Conservation (phyloP, 2,888 invertebrate species). For the Parnassius glacialis region DNA sequence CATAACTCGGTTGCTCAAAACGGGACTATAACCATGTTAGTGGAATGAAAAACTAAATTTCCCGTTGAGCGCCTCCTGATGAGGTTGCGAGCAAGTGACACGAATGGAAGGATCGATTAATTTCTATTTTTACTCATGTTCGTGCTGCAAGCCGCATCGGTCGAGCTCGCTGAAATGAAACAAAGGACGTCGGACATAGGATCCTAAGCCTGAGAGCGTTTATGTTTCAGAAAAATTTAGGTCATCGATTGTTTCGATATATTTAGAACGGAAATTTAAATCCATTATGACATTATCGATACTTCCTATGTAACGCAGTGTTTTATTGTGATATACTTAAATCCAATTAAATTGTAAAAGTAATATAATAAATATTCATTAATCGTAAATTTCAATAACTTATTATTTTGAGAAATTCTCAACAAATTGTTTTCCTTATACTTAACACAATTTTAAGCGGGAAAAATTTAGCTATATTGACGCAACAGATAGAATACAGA, state of each 20-base stretch:
- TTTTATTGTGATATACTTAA: too few species aligned
- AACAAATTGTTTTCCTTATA: background rate
- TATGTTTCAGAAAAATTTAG: constrained; percentile 41
- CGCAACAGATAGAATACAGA: constrained; percentile 6
- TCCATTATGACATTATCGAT: background rate
- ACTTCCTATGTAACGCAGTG: background rate
- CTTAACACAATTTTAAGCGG: background rate
- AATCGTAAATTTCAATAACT: too few species aligned
- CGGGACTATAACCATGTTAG: constrained; percentile 25
- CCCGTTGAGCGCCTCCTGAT: constrained; percentile 42
- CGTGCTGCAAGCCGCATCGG: constrained; percentile 37
- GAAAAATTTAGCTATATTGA: constrained; percentile 7
- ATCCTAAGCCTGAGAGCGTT: constrained; percentile 48
- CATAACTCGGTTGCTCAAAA: constrained; percentile 12
- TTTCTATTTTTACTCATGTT: constrained; percentile 74
- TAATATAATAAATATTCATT: too few species aligned
- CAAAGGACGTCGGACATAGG: constrained; percentile 49
- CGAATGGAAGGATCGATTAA: constrained; percentile 76
- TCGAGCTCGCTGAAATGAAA: constrained; percentile 45
- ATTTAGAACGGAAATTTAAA: constrained; percentile 24
- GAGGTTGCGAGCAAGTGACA: constrained; percentile 66
- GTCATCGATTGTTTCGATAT: constrained; percentile 33
- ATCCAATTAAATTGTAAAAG: too few species aligned
- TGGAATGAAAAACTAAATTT: constrained; percentile 33
- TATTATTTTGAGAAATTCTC: too few species aligned